Base-by-base conservation (phyloP, 2,888 invertebrate genomes). In the Mimas tiliae region DNA sequence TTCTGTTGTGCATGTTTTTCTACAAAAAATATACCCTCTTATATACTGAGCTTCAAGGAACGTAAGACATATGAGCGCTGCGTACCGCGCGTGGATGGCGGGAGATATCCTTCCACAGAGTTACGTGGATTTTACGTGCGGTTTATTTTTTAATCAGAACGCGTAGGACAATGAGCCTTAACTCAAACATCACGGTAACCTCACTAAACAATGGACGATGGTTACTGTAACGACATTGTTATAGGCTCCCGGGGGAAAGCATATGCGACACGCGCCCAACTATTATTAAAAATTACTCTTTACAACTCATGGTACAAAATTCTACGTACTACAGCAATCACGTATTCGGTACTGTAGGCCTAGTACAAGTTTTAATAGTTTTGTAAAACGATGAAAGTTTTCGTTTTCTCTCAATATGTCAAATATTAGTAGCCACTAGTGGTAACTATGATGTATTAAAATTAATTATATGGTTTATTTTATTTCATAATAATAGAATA, bases 1-100 rank as follows among this genome's bases (percentile, higher is more conserved):
- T 89, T 88, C 86, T 88, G 83, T 85, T 87, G 74, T 83, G 77
- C 73, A 79, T 85, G 74, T 83, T 85, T 89, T 85, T 84, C 81
- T 77, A 77, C 78, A 83, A 86, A 84, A 84, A 82, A 87, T 84
- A 78, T 81, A 78, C 71, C 74, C 72, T 74, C 74, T 73, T 79
- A 75, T 75, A 76, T 73, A 80, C 75, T 74, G 76, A 75, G 80
- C 77, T 81, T 80, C 77, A 75, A 77, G 79, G 77, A 80, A 81
- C 77, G 83, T 83, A 84, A 83, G 67, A 62, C 58, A 53, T 63
- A 66, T 66, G 66, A 47, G 51, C 63, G 45, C 47, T 21, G 47
- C 45, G 53, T 53, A 53, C 27, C 48, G 65, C 55, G 55, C 19
- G 58, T 6, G 38, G 12, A 42, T 12, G 42, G 42, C 16, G 38